phyloP scores from a whole-genome alignment of 2,797 vertebrate genomes.

The Galago senegalensis region DNA sequence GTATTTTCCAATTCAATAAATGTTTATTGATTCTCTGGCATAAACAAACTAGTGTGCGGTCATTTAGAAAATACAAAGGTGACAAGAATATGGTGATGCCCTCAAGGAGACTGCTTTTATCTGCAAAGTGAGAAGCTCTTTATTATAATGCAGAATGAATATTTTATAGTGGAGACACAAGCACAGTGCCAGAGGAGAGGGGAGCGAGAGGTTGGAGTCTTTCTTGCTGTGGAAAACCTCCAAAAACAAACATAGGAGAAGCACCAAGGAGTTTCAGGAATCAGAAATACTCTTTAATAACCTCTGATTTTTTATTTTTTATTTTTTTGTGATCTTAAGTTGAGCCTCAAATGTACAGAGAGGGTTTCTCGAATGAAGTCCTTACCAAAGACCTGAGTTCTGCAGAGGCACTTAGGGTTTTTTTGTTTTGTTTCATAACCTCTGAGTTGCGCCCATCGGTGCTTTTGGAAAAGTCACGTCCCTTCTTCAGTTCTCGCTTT shows the following conservation, averaged over 20 bases:
- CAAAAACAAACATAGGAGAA: neutral
- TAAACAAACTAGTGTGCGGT: neutral
- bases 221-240: neutral
- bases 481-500: conserved; percentile 22
- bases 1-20: neutral
- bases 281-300: neutral
- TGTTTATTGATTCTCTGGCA: neutral
- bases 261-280: neutral
- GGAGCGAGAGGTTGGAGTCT: neutral
- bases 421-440: conserved; percentile 37
- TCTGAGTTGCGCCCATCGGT: neutral
- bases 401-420: neutral
- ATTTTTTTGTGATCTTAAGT: conserved; percentile 21
- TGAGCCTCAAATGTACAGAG: neutral
- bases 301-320: neutral
- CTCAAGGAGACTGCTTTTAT: neutral
- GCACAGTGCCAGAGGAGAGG: neutral
- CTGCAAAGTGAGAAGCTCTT: neutral
- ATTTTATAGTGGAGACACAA: neutral
- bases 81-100: neutral
- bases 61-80: conserved; percentile 11
- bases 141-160: conserved; percentile 3
- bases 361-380: neutral
- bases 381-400: neutral
- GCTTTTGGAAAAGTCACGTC: conserved; percentile 3